Base-by-base conservation (phyloP, 2,113 vertebrate genomes). In the Coregonus clupeaformis region DNA sequence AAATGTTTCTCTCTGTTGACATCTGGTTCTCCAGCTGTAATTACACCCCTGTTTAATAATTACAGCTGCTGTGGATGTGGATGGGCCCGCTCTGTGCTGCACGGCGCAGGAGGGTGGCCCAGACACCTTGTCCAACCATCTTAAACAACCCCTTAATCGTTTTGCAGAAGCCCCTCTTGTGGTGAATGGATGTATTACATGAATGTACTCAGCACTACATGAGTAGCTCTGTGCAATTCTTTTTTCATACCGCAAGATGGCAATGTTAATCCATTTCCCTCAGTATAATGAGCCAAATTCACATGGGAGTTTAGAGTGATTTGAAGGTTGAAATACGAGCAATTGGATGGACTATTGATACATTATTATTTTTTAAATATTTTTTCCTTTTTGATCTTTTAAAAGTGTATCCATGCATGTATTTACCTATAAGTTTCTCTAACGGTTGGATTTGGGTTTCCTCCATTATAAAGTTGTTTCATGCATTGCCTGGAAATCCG, bases 1-100 rank as follows among this genome's bases (percentile, higher is more conserved):
- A 79, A 87, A 87, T 85, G 82, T 83, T 84, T 42, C 36, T 11
- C 84, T 82, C 81, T 81, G 90, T 84, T 87, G 88, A 89, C 86
- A 86, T 86, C 83, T 87, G 88, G 84, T 85, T 84, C 82, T 76
- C 82, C 82, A 87, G 88, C 84, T 90, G 85, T 87, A 85, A 81
- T 65, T 75, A 73, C 71, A 76, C 72, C 82, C 60, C 78, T 82
- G 74, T 79, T 86, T 87, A 90, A 90, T 89, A 90, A 90, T 88
- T 87, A 85, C 83, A 87, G 88, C 84, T 87, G 82, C 77, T 2
- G 78, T 76, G 66, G 76, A 86, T 49, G 78, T 16, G 49, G 49
- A 52, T 52, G 14, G 49, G 49, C 49, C 49, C 5, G 49, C 49
- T 0, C 49, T 5, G 49, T 52, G 63, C 4, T 18, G 63, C 14